Evolutionary conservation across 1,140 invertebrate genomes (phyloP), one percentile per base, ranked within the genome.

Genomic region (Brachionus asplanchnoidis): DNA sequence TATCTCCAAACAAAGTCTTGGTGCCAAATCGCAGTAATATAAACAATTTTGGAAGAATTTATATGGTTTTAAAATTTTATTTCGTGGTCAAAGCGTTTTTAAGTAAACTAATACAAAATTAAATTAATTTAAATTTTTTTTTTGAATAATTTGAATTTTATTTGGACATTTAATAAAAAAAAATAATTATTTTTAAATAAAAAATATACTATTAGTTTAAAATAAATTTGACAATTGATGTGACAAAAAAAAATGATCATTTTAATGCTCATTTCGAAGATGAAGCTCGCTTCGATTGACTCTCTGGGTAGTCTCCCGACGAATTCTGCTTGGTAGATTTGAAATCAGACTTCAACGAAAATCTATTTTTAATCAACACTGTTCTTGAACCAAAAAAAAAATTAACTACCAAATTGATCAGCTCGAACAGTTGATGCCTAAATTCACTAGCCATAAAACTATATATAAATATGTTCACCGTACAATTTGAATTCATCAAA

Each of bases 381-480:
- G 40, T 26, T 50, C 46, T 77, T 8, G 20, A 23, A 28, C 40
- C 44, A 14, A 77, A 50, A 26, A 46, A 14, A n/a, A 1, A 50
- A 28, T 11, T 50, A 12, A 77, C 14, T 0, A 73, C 6, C 32
- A 6, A 17, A 40, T 73, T 44, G 4, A 82, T 11, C 12, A 68
- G 9, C 14, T 44, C 36, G 17, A 82, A 82, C 40, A 82, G 32
- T 46, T 82, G 79, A 8, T 82, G 53, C n/a, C 82, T 26, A 84
- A 70, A 84, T 73, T 84, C 82, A 36, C 60, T 84, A 28, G 82
- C 82, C 60, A 68, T 84, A 50, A 84, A 50, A 20, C 60, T 68
- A 73, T 84, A 84, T 4, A 84, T 84, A 73, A 84, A 46, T 23
- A 84, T 84, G 53, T 84, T 84, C 44, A 84, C 40, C 36, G 60